Conservation (phyloP, 2,888 invertebrate species). For the Drosophila falleni region DNA sequence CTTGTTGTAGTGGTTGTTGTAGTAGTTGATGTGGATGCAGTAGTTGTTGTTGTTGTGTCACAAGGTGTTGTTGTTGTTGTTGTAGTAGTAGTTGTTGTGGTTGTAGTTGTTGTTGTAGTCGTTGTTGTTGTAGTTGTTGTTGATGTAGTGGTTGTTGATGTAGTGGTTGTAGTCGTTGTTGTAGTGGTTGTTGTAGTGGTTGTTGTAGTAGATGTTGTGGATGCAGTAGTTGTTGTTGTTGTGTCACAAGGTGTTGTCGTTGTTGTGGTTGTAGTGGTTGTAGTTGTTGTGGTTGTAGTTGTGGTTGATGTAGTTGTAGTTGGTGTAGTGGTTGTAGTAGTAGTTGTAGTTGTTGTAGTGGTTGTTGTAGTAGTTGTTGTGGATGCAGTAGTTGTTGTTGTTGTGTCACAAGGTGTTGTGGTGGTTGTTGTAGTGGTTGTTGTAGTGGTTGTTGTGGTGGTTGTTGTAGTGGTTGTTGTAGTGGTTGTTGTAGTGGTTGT, state of each 20-base stretch:
- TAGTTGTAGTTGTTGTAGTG: background rate
- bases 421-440: slow-evolving; percentile 9
- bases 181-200: background rate
- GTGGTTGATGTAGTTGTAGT: too few relatives aligned
- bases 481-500: slow-evolving; percentile 30
- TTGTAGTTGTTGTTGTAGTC: background rate
- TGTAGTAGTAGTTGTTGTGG: slow-evolving; percentile 16
- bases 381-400: slow-evolving; percentile 8
- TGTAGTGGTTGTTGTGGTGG: slow-evolving; percentile 12
- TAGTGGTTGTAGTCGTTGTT: background rate
- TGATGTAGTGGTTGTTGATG: slow-evolving; percentile 10
- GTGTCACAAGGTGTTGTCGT: too few relatives aligned
- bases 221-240: too few relatives aligned
- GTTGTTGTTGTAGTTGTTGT: slow-evolving; percentile 17
- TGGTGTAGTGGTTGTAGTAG: too few relatives aligned
- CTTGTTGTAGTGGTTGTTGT: slow-evolving; percentile 31
- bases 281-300: too few relatives aligned
- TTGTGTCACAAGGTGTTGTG: background rate
- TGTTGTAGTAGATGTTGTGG: slow-evolving; percentile 1
- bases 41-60: too few relatives aligned
- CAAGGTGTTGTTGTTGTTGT: slow-evolving; percentile 5
- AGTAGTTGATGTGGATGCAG: too few relatives aligned
- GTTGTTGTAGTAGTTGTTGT: slow-evolving; percentile 19
- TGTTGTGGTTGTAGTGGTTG: too few relatives aligned
- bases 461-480: slow-evolving; percentile 17